These are phyloP conservation scores for Abscondita cerata DNA, from an alignment of 2,888 invertebrate species.

Conservation along the genomic window DNA sequence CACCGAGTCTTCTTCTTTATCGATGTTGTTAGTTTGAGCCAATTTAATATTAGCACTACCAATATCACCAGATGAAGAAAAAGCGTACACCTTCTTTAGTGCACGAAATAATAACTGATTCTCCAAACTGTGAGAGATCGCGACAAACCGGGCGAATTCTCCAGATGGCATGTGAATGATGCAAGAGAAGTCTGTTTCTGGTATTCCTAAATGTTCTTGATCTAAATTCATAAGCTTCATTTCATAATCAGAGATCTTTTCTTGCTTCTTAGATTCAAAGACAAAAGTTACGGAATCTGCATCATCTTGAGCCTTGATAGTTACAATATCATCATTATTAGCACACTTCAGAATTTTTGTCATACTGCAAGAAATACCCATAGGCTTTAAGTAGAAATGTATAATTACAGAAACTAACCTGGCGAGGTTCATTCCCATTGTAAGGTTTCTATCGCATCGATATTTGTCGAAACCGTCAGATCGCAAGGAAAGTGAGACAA, in stretches of 20 bases:
- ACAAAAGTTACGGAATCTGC: conserved; percentile 95
- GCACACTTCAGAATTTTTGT: conserved; percentile 98
- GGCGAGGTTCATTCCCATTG: conserved; percentile 95
- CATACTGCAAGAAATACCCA: conserved; percentile 69
- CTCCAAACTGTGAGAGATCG: conserved; percentile 98
- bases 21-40: conserved; percentile 89
- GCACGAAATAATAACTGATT: conserved; percentile 95
- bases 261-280: conserved; percentile 95
- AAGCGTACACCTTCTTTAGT: conserved; percentile 97
- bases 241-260: conserved; percentile 96
- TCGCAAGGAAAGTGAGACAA: conserved; percentile 91
- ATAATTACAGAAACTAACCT: conserved; percentile 76
- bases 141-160: conserved; percentile 96
- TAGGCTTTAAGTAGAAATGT: too few relatives aligned
- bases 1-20: conserved; percentile 95
- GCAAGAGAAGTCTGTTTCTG: conserved; percentile 97
- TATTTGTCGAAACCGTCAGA: conserved; percentile 98
- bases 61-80: conserved; percentile 94
- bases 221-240: conserved; percentile 99
- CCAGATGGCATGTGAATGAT: conserved; percentile 93
- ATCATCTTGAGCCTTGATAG: conserved; percentile 95
- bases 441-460: conserved; percentile 96
- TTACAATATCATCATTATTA: conserved; percentile 96
- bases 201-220: conserved; percentile 96
- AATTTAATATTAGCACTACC: conserved; percentile 93